Base-by-base conservation (phyloP, 2,888 invertebrate species). In the Ichneumoninae sp. region DNA sequence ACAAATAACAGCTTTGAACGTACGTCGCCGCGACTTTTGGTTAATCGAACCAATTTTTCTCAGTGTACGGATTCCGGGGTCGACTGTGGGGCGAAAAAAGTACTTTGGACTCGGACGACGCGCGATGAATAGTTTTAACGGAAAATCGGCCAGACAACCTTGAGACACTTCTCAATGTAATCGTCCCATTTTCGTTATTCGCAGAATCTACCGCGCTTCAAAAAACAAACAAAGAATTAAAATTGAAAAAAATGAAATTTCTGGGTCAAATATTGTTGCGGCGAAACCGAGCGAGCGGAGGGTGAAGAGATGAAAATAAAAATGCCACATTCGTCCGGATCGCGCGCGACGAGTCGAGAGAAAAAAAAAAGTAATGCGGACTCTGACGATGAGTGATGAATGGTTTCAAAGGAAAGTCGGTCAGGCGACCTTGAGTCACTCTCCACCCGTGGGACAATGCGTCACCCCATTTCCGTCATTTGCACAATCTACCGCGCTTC, bases 81-180 rank as follows among this genome's bases (percentile, higher is more conserved):
- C 26, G 26, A 26, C 26, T 26, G 6, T 40, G 40, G 16, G 16
- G 22, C 1, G 7, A 68, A 50, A 66, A 60, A 68, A 68, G 72
- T 66, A 80, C 75, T 75, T 70, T 80, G 44, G 52, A 62, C 69
- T 70, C 8, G n/a, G 13, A 52, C n/a, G 57, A 60, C n/a, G 8
- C n/a, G n/a, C 22, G 52, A 57, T 1, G 65, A 71, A 65, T 65
- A 50, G 30, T 36, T 66, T 50, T 13, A 44, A 66, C 40, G 19
- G 7, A 57, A 30, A 70, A 57, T 71, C 33, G 54, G 6, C 3
- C 19, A n/a, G 36, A 36, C 54, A 19, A 36, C 54, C 30, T 26
- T 30, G 50, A 16, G 44, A 33, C 52, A 50, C 50, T 69, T 4
- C 44, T 0, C 40, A 40, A 40, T 40, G 8, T 47, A 30, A 50